Evolutionary conservation across 2,888 invertebrate genomes (phyloP).

Genomic region (Drosophila vallismaia): DNA sequence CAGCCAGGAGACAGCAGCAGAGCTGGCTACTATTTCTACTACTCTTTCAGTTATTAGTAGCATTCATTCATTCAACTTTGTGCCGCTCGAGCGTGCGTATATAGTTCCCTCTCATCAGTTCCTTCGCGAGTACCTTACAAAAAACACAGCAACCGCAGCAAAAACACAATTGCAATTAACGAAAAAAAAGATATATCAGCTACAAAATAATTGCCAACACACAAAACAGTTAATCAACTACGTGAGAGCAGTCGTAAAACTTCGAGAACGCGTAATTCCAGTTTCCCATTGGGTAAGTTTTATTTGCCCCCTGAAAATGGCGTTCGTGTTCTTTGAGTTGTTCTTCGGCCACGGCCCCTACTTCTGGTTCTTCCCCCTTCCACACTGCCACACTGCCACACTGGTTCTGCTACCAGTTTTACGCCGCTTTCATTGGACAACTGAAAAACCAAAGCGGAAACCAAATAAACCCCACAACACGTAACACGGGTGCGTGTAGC

Average conservation of each 20-base stretch:
- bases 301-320: conserved; percentile 36
- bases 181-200: conserved; percentile 8
- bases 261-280: conserved; percentile 46
- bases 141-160: conserved; percentile 17
- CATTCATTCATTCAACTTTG: conserved; percentile 79
- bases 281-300: conserved; percentile 50
- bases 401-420: conserved; percentile 81
- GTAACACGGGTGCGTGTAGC: conserved; percentile 62
- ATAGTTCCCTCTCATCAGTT: conserved; percentile 68
- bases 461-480: conserved; percentile 33
- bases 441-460: conserved; percentile 22
- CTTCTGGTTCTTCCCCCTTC: conserved; percentile 15
- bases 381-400: conserved; percentile 34
- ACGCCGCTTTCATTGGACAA: conserved; percentile 83
- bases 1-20: conserved; percentile 57
- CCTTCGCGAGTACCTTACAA: conserved; percentile 73
- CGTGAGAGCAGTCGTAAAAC: conserved; percentile 44
- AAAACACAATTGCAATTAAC: background rate
- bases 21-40: conserved; percentile 72
- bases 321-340: conserved; percentile 35
- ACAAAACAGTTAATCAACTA: conserved; percentile 24
- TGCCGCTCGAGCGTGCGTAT: conserved; percentile 79
- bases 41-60: conserved; percentile 76
- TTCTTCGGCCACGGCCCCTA: conserved; percentile 7
- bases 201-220: conserved; percentile 6